A percentile compares a stretch with the other conserved stretches of the same genome.
Evolutionary conservation across 2,797 vertebrate genomes (phyloP).

Genomic region (Gila robusta): DNA sequence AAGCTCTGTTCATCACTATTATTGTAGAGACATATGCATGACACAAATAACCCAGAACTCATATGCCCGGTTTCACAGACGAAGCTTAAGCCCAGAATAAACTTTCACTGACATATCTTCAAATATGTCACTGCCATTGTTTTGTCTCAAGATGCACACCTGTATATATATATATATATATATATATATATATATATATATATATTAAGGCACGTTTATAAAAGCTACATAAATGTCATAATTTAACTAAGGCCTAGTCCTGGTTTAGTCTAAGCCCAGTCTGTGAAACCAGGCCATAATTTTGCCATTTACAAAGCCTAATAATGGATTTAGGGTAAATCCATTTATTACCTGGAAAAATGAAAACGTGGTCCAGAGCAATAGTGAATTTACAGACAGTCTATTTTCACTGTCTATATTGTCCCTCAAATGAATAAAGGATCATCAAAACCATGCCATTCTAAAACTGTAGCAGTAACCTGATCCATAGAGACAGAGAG

Average conservation of each 20-base stretch:
- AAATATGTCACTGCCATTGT: neutral
- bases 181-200: neutral
- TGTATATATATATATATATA: neutral
- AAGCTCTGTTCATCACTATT: neutral
- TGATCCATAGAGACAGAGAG: constrained; percentile 28
- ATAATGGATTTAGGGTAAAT: neutral
- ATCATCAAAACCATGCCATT: constrained; percentile 39
- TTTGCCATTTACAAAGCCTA: neutral
- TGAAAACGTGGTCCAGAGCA: neutral
- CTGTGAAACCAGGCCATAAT: neutral
- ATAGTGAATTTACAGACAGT: neutral
- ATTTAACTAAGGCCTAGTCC: neutral
- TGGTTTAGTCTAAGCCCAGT: neutral
- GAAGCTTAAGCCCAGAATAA: neutral
- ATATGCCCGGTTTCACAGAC: neutral
- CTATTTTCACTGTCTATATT: neutral
- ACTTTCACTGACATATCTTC: neutral
- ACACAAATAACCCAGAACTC: neutral
- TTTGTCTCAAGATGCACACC: neutral
- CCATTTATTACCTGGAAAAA: neutral
- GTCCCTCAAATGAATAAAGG: constrained; percentile 7
- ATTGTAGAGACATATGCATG: neutral
- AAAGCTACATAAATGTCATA: neutral
- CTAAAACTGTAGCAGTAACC: constrained; percentile 28
- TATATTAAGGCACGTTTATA: neutral